Conservation (phyloP, 1,140 invertebrate species). For the Zaprionus capensis region DNA sequence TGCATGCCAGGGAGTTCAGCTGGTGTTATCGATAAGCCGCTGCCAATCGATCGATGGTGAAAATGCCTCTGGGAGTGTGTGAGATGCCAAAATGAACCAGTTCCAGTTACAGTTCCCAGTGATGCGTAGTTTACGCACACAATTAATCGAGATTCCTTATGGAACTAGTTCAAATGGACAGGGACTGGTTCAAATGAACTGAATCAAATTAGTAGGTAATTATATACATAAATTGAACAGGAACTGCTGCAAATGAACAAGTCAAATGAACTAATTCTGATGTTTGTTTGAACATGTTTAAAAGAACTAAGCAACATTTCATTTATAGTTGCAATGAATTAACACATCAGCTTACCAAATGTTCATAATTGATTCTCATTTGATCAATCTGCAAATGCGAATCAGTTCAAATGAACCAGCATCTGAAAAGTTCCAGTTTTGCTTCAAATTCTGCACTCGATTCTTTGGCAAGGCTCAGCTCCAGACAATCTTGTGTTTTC, state of each 20-base stretch:
- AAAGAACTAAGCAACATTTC: not conserved
- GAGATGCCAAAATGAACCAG: not conserved
- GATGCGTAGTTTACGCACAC: no score
- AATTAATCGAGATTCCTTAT: no score
- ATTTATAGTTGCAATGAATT: not conserved
- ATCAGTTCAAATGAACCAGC: not conserved
- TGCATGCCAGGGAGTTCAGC: not conserved
- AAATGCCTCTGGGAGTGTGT: no score
- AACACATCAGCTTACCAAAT: not conserved
- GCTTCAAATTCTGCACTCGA: no score
- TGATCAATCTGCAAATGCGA: not conserved
- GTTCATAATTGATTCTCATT: no score
- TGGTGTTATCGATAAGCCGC: conserved; percentile 19
- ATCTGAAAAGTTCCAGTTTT: not conserved
- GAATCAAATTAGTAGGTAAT: no score
- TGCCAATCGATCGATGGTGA: not conserved
- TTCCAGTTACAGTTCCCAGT: not conserved
- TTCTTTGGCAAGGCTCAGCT: not conserved
- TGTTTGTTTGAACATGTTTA: not conserved
- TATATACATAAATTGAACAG: no score
- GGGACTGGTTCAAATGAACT: not conserved
- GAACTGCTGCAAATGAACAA: no score
- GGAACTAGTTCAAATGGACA: not conserved
- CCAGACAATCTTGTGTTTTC: not conserved
- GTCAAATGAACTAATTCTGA: no score